Evolutionary conservation across 1,140 invertebrate species (phyloP), one percentile per base, ranked within the genome.

Genomic region (Episyrphus balteatus): DNA sequence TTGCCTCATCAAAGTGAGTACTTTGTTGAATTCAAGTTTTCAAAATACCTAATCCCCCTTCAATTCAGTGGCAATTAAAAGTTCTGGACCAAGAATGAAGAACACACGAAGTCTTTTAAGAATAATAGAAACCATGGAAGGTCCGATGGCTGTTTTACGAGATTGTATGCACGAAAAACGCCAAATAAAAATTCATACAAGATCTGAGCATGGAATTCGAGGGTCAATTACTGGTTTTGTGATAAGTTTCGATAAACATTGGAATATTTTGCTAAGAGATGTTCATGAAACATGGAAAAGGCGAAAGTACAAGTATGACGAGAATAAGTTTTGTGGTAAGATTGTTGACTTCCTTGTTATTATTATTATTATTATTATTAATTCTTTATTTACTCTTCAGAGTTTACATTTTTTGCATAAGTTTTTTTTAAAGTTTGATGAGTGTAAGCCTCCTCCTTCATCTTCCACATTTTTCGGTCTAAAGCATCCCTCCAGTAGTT

Each of bases 161-260:
- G 70, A 75, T 13, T 84, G 73, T 49, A 77, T 83, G 56, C 74
- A 79, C 40, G 68, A 70, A 30, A 70, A 69, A 47, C 67, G 72
- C 0, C 73, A 74, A 56, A 69, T 88, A 8, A 84, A 84, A 75
- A 82, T 82, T 19, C 71, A 77, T 44, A 80, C 82, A 0, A 75
- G 84, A 39, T 77, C 77, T 47, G 76, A 74, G 17, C 59, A 60
- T 13, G 76, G 76, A 11, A 72, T 95, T 15, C 75, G 88, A 52
- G 89, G 92, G 14, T 77, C 79, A 48, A 79, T 88, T 50, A 80
- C 80, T 46, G 93, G 87, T 3, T 86, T 78, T 55, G 69, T 97
- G 21, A 76, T 83, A 14, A 87, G 88, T 8, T 98, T 93, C 69
- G 93, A 98, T 70, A 94, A 92, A 66, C 88, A 94, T 62, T 94